These are phyloP conservation scores for Zaprionus obscuricornis DNA, from an alignment of 2,888 invertebrate genomes.

Conservation along the genomic window DNA sequence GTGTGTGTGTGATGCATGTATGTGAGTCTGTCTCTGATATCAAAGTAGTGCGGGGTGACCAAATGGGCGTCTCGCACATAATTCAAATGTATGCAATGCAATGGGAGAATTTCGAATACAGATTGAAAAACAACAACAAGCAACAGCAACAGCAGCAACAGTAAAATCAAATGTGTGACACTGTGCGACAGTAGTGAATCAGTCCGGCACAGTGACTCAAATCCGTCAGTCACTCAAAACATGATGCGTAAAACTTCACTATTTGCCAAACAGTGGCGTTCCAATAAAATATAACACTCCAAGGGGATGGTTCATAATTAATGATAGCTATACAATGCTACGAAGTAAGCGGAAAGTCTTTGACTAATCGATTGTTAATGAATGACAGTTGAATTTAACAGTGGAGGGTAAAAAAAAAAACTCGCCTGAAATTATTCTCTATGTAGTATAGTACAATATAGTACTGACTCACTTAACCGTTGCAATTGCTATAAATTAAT, in stretches of 20 bases:
- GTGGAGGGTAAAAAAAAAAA: too few species aligned
- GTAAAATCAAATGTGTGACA: constrained; percentile 11
- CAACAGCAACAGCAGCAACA: too few species aligned
- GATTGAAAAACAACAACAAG: constrained; percentile 1
- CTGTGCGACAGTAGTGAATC: constrained; percentile 19
- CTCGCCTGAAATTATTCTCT: too few species aligned
- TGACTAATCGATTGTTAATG: constrained; percentile 78
- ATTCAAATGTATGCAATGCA: constrained; percentile 35
- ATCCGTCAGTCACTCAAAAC: too few species aligned
- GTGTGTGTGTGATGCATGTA: constrained; percentile 14
- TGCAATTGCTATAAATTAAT: constrained; percentile 68
- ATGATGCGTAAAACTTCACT: too few species aligned
- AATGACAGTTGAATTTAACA: constrained; percentile 76
- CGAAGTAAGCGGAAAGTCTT: constrained; percentile 73
- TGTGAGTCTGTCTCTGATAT: constrained; percentile 32
- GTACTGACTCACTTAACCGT: constrained; percentile 70
- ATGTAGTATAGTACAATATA: constrained; percentile 37
- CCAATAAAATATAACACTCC: constrained; percentile 15
- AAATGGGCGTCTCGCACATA: constrained; percentile 48
- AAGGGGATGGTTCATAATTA: constrained; percentile 67
- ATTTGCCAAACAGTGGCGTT: constrained; percentile 29
- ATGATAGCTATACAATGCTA: too few species aligned
- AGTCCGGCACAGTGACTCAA: constrained; percentile 41
- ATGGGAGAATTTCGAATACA: constrained; percentile 15
- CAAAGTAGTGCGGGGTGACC: constrained; percentile 12